Conservation (phyloP, 1,140 invertebrate species). For the Calephelis nemesis region DNA sequence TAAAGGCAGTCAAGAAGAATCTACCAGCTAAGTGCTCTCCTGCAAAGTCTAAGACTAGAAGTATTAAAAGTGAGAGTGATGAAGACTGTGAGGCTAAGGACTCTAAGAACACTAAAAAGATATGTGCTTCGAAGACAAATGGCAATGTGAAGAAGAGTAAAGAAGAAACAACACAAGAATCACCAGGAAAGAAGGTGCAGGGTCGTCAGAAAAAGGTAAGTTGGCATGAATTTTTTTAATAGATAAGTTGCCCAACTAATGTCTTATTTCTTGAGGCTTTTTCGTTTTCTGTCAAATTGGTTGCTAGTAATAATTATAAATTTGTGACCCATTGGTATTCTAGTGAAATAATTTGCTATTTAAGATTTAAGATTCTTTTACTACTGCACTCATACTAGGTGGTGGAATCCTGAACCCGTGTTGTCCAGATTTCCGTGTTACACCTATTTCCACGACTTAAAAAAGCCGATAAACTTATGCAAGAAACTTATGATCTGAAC, state of each 20-base stretch:
- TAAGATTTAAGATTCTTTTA: too few relatives aligned
- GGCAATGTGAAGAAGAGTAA: slow-evolving; percentile 62
- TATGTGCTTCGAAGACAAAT: slow-evolving; percentile 50
- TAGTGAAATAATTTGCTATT: too few relatives aligned
- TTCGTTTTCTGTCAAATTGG: too few relatives aligned
- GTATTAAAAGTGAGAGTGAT: slow-evolving; percentile 59
- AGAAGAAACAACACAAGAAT: slow-evolving; percentile 50
- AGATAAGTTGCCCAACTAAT: background rate
- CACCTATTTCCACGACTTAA: too few relatives aligned
- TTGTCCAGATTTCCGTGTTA: too few relatives aligned
- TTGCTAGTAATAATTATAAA: too few relatives aligned
- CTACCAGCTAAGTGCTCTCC: slow-evolving; percentile 57
- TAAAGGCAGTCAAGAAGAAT: slow-evolving; percentile 63
- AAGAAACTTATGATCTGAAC: too few relatives aligned
- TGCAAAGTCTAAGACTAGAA: slow-evolving; percentile 38
- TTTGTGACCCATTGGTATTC: too few relatives aligned
- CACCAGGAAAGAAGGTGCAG: slow-evolving; percentile 45
- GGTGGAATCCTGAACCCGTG: too few relatives aligned
- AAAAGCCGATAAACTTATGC: too few relatives aligned
- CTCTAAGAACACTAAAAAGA: slow-evolving; percentile 50
- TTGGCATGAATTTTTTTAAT: slow-evolving; percentile 20
- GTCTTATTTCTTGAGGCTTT: background rate
- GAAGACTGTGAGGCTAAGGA: slow-evolving; percentile 53
- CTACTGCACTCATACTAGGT: too few relatives aligned
- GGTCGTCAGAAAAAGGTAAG: slow-evolving; percentile 61